Conservation (phyloP, 2,113 vertebrate species). For the Cynoglossus semilaevis region DNA sequence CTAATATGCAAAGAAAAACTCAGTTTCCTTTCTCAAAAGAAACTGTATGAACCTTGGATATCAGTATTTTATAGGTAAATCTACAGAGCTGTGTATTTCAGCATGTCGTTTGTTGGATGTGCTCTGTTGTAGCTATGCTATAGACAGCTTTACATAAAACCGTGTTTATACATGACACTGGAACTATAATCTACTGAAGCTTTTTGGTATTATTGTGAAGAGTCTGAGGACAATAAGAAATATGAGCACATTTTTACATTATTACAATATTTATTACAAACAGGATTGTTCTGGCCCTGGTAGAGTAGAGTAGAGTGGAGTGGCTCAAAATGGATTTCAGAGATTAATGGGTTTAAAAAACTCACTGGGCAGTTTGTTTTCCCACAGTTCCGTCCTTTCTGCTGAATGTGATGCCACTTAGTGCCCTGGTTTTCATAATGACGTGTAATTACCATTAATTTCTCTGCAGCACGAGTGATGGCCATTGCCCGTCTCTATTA, state of each 20-base stretch:
- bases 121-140: no score
- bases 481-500: conserved; percentile 9
- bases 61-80: no score
- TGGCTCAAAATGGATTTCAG: conserved; percentile 61
- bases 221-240: conserved; percentile 15
- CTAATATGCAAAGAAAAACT: no score
- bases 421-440: conserved; percentile 24
- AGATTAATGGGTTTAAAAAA: conserved; percentile 61
- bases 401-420: conserved; percentile 26
- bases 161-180: no score
- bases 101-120: no score
- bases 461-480: not conserved
- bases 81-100: no score
- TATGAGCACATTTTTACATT: not conserved
- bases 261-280: not conserved
- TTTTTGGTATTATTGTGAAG: not conserved
- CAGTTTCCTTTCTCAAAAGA: no score
- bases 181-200: no score
- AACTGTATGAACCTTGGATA: no score
- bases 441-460: conserved; percentile 50
- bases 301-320: conserved; percentile 32
- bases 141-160: no score
- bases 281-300: conserved; percentile 45
- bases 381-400: conserved; percentile 24
- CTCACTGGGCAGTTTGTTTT: conserved; percentile 49